Evolutionary conservation across 2,797 vertebrate genomes (phyloP).

Genomic region (Malurus splendens): DNA sequence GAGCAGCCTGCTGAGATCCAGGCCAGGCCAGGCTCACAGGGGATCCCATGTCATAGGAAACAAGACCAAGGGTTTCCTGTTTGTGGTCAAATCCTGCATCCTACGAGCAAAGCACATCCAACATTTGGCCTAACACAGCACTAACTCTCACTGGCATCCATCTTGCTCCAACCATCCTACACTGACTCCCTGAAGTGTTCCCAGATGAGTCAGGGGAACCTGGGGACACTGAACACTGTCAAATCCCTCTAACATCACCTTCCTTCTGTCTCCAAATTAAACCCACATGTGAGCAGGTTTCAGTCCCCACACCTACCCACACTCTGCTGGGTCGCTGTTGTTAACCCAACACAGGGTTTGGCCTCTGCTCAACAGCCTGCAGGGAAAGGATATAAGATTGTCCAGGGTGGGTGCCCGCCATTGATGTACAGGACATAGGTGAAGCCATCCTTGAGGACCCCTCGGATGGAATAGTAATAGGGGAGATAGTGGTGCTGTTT

Average conservation of each 20-base stretch:
- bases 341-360: background rate
- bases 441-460: conserved; percentile 96
- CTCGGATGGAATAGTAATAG: conserved; percentile 98
- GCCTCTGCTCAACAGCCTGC: background rate
- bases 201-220: background rate
- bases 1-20: background rate
- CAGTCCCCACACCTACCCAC: background rate
- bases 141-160: background rate
- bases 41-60: background rate
- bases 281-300: background rate
- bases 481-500: conserved; percentile 97
- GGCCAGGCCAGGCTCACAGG: background rate
- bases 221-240: background rate
- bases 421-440: conserved; percentile 98
- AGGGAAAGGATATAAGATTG: conserved; percentile 96
- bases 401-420: conserved; percentile 97
- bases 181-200: background rate
- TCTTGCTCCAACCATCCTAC: background rate
- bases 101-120: background rate
- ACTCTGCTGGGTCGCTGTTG: background rate
- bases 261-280: background rate
- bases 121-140: background rate
- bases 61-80: background rate
- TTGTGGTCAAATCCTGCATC: background rate
- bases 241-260: background rate